Evolutionary conservation across 2,888 invertebrate genomes (phyloP).

Genomic region (Bombyx huttoni): DNA sequence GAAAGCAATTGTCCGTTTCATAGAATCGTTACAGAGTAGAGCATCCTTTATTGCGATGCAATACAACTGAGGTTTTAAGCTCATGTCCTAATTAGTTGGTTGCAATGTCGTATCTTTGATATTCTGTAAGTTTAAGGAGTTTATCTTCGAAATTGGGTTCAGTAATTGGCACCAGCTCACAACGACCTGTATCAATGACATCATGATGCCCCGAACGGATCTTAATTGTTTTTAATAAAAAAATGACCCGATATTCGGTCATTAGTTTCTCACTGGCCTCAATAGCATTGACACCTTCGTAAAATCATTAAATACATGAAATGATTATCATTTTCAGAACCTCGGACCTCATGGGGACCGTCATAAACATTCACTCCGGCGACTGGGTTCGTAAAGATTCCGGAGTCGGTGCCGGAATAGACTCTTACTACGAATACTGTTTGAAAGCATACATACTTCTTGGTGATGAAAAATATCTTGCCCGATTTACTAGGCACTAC

Average conservation of each 20-base stretch:
- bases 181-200: too few relatives aligned
- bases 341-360: constrained; percentile 96
- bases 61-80: too few relatives aligned
- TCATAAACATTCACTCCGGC: constrained; percentile 97
- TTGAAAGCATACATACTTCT: constrained; percentile 97
- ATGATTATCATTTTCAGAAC: constrained; percentile 28
- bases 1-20: too few relatives aligned
- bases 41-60: too few relatives aligned
- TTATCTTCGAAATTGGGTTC: too few relatives aligned
- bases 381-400: constrained; percentile 98
- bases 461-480: constrained; percentile 93
- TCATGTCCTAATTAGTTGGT: too few relatives aligned
- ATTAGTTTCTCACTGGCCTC: background rate
- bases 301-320: background rate
- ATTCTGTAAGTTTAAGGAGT: too few relatives aligned
- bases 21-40: too few relatives aligned
- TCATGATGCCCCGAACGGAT: too few relatives aligned
- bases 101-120: too few relatives aligned
- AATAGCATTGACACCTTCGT: background rate
- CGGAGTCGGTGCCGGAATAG: constrained; percentile 98
- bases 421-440: constrained; percentile 98
- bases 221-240: background rate
- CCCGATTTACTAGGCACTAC: constrained; percentile 95
- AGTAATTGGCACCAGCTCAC: too few relatives aligned
- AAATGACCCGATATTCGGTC: background rate